These are phyloP conservation scores for Sycophila texana DNA, from an alignment of 2,888 invertebrate genomes.

Conservation along the genomic window DNA sequence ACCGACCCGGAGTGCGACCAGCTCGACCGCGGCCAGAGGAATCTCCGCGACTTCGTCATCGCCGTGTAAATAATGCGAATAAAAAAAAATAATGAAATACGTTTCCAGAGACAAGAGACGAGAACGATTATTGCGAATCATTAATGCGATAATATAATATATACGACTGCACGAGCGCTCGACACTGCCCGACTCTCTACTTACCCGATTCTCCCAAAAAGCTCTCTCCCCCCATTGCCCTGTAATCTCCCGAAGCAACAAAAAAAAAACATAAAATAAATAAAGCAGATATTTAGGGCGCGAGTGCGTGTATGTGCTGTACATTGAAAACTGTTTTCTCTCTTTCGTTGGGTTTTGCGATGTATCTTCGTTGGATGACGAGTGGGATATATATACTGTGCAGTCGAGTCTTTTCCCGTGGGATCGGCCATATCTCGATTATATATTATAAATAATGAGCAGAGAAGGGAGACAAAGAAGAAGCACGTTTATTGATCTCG, in stretches of 20 bases:
- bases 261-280: neutral
- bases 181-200: too few relatives aligned
- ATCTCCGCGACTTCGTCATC: conserved; percentile 74
- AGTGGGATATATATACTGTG: too few relatives aligned
- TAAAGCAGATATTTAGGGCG: neutral
- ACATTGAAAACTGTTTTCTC: neutral
- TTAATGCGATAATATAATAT: too few relatives aligned
- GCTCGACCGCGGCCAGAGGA: conserved; percentile 66
- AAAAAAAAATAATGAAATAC: conserved; percentile 36
- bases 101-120: neutral
- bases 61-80: conserved; percentile 72
- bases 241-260: neutral
- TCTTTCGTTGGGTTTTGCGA: too few relatives aligned
- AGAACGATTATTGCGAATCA: too few relatives aligned
- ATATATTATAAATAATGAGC: conserved; percentile 53
- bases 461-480: conserved; percentile 41
- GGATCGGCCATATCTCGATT: conserved; percentile 40
- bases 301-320: conserved; percentile 19
- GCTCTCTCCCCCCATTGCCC: too few relatives aligned
- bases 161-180: too few relatives aligned
- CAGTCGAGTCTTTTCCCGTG: neutral
- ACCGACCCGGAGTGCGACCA: conserved; percentile 80
- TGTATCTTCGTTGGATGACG: too few relatives aligned
- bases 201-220: too few relatives aligned
- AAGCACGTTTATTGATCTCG: conserved; percentile 49